These are phyloP conservation scores for Umimayanthus kanabou DNA, from an alignment of 92 coral and sea anemone species.

Conservation along the genomic window DNA sequence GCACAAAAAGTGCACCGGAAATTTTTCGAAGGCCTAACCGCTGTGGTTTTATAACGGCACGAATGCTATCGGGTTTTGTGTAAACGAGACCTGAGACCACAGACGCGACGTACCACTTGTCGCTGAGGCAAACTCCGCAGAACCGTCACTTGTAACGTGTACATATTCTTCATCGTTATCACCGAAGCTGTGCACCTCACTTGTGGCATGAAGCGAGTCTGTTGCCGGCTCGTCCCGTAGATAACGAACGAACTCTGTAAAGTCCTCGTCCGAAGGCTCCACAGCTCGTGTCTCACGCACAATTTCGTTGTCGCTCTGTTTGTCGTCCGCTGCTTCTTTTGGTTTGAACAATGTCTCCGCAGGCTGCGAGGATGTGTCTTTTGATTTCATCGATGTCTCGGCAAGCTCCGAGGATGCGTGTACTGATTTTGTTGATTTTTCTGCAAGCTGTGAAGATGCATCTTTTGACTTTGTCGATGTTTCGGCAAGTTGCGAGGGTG, in stretches of 20 bases:
- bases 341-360: background rate
- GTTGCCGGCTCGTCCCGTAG: background rate
- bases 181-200: conserved; percentile 10
- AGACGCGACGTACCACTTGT: conserved; percentile 9
- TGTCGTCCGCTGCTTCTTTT: background rate
- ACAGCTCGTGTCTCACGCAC: conserved; percentile 15
- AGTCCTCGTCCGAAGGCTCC: conserved; percentile 16
- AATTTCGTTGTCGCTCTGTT: background rate
- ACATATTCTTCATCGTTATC: conserved; percentile 3
- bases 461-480: background rate
- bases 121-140: background rate
- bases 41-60: no score
- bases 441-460: background rate
- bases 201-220: background rate
- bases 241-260: conserved; percentile 33
- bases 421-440: background rate
- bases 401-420: background rate
- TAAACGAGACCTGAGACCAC: background rate
- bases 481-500: background rate
- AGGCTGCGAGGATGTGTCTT: background rate
- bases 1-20: no score
- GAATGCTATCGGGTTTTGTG: no score
- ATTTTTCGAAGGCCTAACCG: no score
- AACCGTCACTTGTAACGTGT: background rate
- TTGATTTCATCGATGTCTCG: background rate